Percentiles rank a stretch among this genome's conserved stretches.
Evolutionary conservation across 1,140 invertebrate genomes (phyloP).

Genomic region (Heliothis virescens): DNA sequence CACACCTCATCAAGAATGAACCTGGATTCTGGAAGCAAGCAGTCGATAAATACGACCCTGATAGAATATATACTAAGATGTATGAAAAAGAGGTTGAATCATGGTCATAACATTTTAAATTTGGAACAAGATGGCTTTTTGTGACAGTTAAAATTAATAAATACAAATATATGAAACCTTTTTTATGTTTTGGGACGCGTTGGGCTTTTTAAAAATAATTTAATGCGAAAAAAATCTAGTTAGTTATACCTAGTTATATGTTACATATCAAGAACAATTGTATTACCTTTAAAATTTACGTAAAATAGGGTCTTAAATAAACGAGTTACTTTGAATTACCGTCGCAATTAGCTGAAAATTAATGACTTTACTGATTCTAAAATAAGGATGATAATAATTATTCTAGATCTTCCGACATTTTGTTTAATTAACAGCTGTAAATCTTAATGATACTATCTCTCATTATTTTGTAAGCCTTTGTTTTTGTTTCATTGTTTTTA

Average conservation of each 20-base stretch:
- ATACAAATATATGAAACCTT: not conserved
- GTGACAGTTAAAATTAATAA: not conserved
- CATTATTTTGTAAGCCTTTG: not conserved
- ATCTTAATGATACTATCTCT: not conserved
- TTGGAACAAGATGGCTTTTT: not conserved
- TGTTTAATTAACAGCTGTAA: not conserved
- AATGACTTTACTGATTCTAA: not conserved
- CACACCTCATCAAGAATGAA: conserved; percentile 87
- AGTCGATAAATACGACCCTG: conserved; percentile 88
- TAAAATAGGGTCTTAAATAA: too few species aligned
- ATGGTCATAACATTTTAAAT: conserved; percentile 16
- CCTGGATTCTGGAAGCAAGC: conserved; percentile 87
- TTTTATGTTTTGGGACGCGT: too few species aligned
- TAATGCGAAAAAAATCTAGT: too few species aligned
- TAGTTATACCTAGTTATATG: too few species aligned
- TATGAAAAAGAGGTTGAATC: conserved; percentile 83
- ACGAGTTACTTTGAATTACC: not conserved
- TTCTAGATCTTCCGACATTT: not conserved
- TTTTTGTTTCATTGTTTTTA: not conserved
- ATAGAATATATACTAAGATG: conserved; percentile 86
- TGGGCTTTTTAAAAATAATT: too few species aligned
- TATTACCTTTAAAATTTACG: too few species aligned
- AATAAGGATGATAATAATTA: conserved; percentile 5
- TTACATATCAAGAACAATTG: too few species aligned
- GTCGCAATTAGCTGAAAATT: not conserved